These are phyloP conservation scores for Gracilinanus agilis DNA, from an alignment of 2,113 vertebrate species.

Conservation along the genomic window DNA sequence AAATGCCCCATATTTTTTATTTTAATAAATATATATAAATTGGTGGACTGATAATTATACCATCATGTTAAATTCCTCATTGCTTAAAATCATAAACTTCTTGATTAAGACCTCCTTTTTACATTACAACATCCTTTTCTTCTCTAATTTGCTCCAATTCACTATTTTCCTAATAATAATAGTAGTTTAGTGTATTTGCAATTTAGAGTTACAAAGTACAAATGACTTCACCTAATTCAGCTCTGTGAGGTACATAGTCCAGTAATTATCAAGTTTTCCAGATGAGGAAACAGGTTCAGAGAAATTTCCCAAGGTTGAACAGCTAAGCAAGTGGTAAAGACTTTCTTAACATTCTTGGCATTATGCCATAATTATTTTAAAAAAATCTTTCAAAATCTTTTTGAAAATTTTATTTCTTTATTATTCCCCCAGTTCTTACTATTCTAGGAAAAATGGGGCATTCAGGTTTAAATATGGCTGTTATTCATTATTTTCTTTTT, in stretches of 20 bases:
- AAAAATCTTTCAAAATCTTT: not conserved
- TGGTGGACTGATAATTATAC: conserved; percentile 3
- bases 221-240: not conserved
- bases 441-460: not conserved
- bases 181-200: not conserved
- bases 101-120: conserved; percentile 47
- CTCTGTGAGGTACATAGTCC: not conserved
- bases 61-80: not conserved
- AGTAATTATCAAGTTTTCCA: not conserved
- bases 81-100: not conserved
- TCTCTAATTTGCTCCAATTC: conserved; percentile 29
- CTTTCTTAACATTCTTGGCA: not conserved
- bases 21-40: conserved; percentile 7
- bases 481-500: conserved; percentile 33
- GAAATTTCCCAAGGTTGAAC: not conserved
- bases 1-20: conserved; percentile 19
- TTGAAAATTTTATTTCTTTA: not conserved
- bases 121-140: conserved; percentile 22
- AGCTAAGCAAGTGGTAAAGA: not conserved
- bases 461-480: conserved; percentile 23
- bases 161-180: conserved; percentile 15
- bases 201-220: not conserved
- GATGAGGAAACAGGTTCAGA: not conserved
- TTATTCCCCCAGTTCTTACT: not conserved
- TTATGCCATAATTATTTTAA: not conserved